Evolutionary conservation across 2,113 vertebrate genomes (phyloP).

Genomic region (Eulacestoma nigropectus): DNA sequence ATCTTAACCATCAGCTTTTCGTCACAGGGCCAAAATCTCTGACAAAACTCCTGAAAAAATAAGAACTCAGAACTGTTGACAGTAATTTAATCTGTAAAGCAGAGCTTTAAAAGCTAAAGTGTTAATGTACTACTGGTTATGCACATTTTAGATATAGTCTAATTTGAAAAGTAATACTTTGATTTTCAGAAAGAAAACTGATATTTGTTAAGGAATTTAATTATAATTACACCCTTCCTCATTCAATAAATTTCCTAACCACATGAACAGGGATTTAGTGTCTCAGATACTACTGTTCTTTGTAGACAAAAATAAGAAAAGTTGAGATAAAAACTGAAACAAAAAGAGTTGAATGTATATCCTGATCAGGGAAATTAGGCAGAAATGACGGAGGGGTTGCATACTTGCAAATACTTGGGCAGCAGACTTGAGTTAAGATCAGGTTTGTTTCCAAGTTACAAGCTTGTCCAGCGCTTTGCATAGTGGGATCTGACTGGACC

Average conservation of each 20-base stretch:
- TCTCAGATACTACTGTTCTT: rapidly evolving
- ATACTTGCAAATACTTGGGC: background rate
- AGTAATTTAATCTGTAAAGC: background rate
- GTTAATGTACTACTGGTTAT: background rate
- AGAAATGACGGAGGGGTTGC: background rate
- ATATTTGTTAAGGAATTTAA: background rate
- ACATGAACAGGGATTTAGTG: background rate
- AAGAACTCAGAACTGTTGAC: background rate
- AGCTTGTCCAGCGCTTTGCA: background rate
- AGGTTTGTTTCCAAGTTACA: background rate
- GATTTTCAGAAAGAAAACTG: background rate
- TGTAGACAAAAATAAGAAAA: background rate
- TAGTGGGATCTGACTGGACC: background rate
- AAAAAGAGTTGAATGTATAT: background rate
- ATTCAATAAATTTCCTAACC: background rate
- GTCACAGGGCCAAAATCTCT: background rate
- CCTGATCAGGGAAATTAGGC: background rate
- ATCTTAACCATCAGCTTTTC: background rate
- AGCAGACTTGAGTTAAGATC: background rate
- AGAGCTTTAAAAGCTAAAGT: background rate
- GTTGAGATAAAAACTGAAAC: background rate
- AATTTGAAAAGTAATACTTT: background rate
- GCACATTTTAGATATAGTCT: background rate
- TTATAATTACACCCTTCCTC: background rate
- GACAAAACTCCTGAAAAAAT: background rate